Percentiles rank a stretch among this genome's conserved stretches.
phyloP scores from a whole-genome alignment of 2,797 vertebrate species.

The Aldrovandia affinis region DNA sequence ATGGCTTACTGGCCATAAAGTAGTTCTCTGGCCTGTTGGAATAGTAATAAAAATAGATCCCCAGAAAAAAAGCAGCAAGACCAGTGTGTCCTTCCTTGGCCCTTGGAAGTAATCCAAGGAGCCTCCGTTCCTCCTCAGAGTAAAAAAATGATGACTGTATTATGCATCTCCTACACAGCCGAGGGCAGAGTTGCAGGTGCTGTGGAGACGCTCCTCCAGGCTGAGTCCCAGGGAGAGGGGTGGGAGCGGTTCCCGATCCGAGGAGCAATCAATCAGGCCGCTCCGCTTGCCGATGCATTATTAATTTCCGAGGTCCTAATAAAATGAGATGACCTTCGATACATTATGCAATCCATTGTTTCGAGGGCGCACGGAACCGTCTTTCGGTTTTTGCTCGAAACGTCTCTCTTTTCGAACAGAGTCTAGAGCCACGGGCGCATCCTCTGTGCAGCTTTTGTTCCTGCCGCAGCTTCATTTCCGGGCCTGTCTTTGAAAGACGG shows the following conservation, averaged over 20 bases:
- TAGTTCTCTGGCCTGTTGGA: conserved; percentile 22
- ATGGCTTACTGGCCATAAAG: conserved; percentile 24
- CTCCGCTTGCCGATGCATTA: conserved; percentile 66
- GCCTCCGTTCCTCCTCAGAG: conserved; percentile 59
- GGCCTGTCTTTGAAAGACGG: not conserved
- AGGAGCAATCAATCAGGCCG: conserved; percentile 73
- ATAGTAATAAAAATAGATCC: conserved; percentile 23
- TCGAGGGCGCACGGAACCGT: conserved; percentile 9
- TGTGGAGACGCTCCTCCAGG: conserved; percentile 53
- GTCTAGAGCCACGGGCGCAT: not conserved
- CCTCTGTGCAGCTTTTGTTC: not conserved
- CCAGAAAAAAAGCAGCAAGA: conserved; percentile 21
- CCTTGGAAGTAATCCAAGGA: conserved; percentile 59
- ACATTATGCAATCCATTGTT: conserved; percentile 45
- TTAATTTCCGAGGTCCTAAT: conserved; percentile 71
- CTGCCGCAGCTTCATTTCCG: not conserved
- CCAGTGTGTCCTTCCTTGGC: conserved; percentile 59
- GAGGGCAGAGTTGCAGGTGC: conserved; percentile 67
- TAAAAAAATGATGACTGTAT: conserved; percentile 67
- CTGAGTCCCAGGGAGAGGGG: conserved; percentile 51
- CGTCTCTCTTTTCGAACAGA: conserved; percentile 1
- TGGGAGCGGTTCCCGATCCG: conserved; percentile 64
- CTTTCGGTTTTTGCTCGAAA: not conserved
- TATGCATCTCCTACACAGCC: conserved; percentile 55
- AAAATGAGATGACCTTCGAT: conserved; percentile 64